Evolutionary conservation across 2,888 invertebrate genomes (phyloP).

Genomic region (Cheiracanthium punctorium): DNA sequence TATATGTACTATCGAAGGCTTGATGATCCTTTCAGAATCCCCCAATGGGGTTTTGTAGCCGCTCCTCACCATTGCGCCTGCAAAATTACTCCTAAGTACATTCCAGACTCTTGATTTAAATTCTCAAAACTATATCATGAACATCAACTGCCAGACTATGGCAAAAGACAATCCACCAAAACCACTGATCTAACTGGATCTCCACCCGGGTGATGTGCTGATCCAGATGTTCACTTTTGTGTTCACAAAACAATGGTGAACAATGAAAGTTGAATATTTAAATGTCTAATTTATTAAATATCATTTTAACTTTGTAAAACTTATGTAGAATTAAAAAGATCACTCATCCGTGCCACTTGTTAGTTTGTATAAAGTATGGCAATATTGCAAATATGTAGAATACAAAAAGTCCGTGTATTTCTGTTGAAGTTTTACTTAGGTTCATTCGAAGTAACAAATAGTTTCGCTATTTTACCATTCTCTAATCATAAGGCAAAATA

Average conservation of each 20-base stretch:
- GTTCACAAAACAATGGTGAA: not conserved
- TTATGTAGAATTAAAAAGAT: not conserved
- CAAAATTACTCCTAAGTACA: conserved; percentile 73
- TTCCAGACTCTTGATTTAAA: conserved; percentile 60
- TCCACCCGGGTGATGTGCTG: not conserved
- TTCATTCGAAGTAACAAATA: too few species aligned
- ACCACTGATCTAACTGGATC: not conserved
- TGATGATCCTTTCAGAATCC: conserved; percentile 66
- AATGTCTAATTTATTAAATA: not conserved
- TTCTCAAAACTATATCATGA: not conserved
- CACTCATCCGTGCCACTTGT: not conserved
- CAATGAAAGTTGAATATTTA: not conserved
- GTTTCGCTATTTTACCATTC: too few species aligned
- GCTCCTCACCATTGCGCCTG: conserved; percentile 74
- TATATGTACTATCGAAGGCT: conserved; percentile 71
- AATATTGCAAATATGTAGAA: too few species aligned
- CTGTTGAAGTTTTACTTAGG: too few species aligned
- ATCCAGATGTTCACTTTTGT: not conserved
- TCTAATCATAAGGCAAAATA: too few species aligned
- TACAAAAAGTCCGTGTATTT: too few species aligned
- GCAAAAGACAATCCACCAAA: not conserved
- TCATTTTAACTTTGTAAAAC: not conserved
- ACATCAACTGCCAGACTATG: conserved; percentile 21
- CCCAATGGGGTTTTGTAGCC: conserved; percentile 73
- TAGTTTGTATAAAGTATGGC: not conserved